Evolutionary conservation across 2,888 invertebrate species (phyloP), one percentile per base, ranked within the genome.

Genomic region (Stenurella melanura): DNA sequence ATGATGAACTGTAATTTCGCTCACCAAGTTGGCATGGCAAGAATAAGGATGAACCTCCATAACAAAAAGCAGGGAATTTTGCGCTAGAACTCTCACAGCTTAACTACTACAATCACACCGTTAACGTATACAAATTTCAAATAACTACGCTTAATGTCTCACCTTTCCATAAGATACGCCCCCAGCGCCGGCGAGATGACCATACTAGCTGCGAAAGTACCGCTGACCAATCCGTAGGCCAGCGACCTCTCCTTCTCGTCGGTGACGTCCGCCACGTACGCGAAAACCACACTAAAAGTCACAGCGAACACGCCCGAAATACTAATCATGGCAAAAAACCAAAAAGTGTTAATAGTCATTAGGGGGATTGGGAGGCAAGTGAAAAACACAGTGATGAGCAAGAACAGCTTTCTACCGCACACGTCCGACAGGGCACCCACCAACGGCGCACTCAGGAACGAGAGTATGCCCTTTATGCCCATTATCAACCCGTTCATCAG

Each of bases 401-500:
- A 93, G 91, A 99, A 99, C 89, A 98, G 95, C 90, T 99, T 99
- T 84, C 99, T 93, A 71, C 99, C 99, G 96, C 98, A 99, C 76
- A 98, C 96, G 91, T 99, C 99, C 30, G 98, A 98, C 67, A 99
- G 91, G 1, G 99, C 98, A 78, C 99, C 99, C 86, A 87, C 87
- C 58, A 87, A 69, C 0, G 99, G 99, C 77, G 99, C 99, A 87
- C 96, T 96, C 87, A 99, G 92, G 92, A 99, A 99, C 83, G 99
- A 99, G 85, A 99, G 91, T 85, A 99, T 94, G 86, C 99, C 99
- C 66, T 87, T 87, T 75, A 87, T 87, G 84, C 99, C 99, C 94
- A 99, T 97, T 87, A 99, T 98, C 84, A 99, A 92, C 78, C 99
- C 99, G 93, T 99, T 99, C 98, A 99, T 98, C 78, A 98, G 93